Conservation (phyloP, 2,888 invertebrate species). For the Camponotus fellah region DNA sequence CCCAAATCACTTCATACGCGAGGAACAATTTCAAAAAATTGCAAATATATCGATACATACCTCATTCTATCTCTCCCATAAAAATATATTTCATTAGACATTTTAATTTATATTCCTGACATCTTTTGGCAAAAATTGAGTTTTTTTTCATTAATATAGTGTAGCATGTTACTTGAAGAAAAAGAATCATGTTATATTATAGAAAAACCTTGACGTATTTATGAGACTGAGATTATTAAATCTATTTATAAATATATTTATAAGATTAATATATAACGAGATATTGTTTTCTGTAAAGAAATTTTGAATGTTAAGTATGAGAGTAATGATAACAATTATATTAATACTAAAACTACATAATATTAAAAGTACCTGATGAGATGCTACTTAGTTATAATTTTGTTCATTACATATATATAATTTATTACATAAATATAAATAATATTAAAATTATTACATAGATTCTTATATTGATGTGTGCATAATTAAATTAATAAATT, state of each 20-base stretch:
- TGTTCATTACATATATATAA: no score
- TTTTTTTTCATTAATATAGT: background rate
- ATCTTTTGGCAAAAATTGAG: background rate
- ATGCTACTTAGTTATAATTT: no score
- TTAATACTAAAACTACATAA: background rate
- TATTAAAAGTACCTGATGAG: background rate
- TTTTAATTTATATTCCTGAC: background rate
- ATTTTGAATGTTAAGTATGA: background rate
- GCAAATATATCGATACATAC: background rate
- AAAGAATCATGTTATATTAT: background rate
- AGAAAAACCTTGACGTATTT: background rate
- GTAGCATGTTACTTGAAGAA: background rate
- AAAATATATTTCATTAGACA: background rate
- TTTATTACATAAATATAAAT: no score
- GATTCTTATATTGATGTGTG: background rate
- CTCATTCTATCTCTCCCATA: background rate
- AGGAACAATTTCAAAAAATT: slow-evolving; percentile 22
- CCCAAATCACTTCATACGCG: slow-evolving; percentile 52
- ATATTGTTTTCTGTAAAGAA: background rate
- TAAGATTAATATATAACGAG: background rate
- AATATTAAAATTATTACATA: background rate
- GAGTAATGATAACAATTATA: background rate
- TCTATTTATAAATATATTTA: no score
- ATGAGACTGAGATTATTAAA: background rate
- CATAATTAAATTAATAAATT: background rate